Base-by-base conservation (phyloP, 2,888 invertebrate genomes). In the Dyspetes luteomarginatus region DNA sequence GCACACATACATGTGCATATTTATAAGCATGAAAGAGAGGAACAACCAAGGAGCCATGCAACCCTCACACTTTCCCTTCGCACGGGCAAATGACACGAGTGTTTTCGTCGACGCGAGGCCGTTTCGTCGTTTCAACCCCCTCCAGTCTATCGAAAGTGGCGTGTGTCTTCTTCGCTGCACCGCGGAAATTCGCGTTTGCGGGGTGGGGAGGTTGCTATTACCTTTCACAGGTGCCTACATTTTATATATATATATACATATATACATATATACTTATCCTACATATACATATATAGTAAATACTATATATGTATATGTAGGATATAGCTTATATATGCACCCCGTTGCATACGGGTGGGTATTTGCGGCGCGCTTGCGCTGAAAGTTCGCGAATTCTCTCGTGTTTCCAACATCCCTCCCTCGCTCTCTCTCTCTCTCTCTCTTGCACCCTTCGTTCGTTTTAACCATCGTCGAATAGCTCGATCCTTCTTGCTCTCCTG, bases 121-220 rank as follows among this genome's bases (percentile, higher is more conserved):
- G 28, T 15, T 43, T 43, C 41, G 19, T 19, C 24, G 15, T 17
- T 56, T 56, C 22, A 3, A 22, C 5, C 9, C 15, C 48, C 15
- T 7, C 60, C 62, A 41, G 22, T 43, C n/a, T 43, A n/a, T 22
- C 41, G 36, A 19, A 1, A 15, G 5, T 43, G 12, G 41, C 56
- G 64, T 69, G 56, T 58, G 65, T 69, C 67, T 69, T 69, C 55
- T 56, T 52, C 55, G 55, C 68, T 41, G 56, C 58, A 69, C 65
- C 69, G 78, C 86, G 86, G 86, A 86, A 87, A 87, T 86, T 81
- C 71, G 78, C 77, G 84, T 77, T 7, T 36, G 0, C 86, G 85
- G 83, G 83, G 64, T 78, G 78, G 84, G 86, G 85, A 71, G 68
- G 79, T 72, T 73, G 78, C 73, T 76, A 75, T 78, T 79, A 78